A percentile compares a stretch with the other conserved stretches of the same genome.
phyloP scores from a whole-genome alignment of 2,888 invertebrate species.

The Tuberolachnus salignus region DNA sequence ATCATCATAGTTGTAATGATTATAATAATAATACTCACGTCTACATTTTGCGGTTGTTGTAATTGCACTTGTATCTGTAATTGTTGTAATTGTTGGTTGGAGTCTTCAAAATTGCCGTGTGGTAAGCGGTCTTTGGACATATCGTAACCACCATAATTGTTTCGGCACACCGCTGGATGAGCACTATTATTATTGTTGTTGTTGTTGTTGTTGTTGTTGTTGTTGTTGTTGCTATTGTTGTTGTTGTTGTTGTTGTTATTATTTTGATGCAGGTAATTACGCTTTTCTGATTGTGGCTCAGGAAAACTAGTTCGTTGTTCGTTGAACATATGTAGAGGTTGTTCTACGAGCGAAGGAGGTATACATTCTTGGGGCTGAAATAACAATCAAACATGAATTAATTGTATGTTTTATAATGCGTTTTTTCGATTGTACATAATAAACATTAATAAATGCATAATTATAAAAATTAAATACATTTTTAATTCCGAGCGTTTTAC shows the following conservation, averaged over 20 bases:
- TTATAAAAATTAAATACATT: neutral
- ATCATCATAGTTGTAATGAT: too few species aligned
- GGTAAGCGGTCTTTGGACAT: slow-evolving; percentile 66
- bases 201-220: slow-evolving; percentile 78
- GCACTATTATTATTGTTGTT: slow-evolving; percentile 44
- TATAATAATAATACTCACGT: slow-evolving; percentile 27
- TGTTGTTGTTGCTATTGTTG: slow-evolving; percentile 70
- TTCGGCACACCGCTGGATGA: slow-evolving; percentile 55
- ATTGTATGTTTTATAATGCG: neutral
- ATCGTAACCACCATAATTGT: slow-evolving; percentile 49
- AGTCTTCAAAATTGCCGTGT: slow-evolving; percentile 65
- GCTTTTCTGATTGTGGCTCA: slow-evolving; percentile 47
- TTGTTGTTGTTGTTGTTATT: slow-evolving; percentile 74
- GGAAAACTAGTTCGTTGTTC: slow-evolving; percentile 37
- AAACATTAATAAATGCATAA: neutral
- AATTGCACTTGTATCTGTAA: slow-evolving; percentile 75
- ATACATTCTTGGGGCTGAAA: slow-evolving; percentile 59
- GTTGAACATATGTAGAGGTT: slow-evolving; percentile 44
- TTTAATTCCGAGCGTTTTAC: too few species aligned
- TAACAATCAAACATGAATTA: neutral
- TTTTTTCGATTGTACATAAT: neutral
- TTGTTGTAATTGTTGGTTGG: slow-evolving; percentile 69
- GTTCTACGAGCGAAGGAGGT: slow-evolving; percentile 56
- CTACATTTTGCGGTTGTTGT: slow-evolving; percentile 65
- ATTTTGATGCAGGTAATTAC: slow-evolving; percentile 68